These are phyloP conservation scores for Ormyrus nitidulus DNA, from an alignment of 2,888 invertebrate genomes.

Conservation along the genomic window DNA sequence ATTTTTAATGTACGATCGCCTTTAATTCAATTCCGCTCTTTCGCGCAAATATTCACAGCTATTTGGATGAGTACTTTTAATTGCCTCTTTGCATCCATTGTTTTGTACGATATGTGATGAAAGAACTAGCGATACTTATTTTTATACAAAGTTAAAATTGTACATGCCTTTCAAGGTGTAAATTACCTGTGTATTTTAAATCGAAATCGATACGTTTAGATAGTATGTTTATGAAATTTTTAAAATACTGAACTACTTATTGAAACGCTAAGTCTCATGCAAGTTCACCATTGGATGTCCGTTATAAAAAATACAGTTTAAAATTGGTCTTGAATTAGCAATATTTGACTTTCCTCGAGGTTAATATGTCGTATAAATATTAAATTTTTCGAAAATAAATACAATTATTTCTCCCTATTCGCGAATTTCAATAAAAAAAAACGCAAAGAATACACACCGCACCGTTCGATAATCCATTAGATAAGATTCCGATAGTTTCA, in stretches of 20 bases:
- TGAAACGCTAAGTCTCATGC: background rate
- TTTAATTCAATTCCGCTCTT: background rate
- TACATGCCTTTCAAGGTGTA: too few species aligned
- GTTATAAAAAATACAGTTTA: constrained; percentile 2
- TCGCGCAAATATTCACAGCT: constrained; percentile 40
- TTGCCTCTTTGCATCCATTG: too few species aligned
- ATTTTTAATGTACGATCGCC: too few species aligned
- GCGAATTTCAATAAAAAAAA: background rate
- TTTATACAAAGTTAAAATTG: constrained; percentile 15
- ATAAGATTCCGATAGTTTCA: background rate
- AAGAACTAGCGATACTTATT: constrained; percentile 19
- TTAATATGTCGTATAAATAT: too few species aligned
- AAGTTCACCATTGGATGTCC: background rate
- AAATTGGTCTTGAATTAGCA: constrained; percentile 16
- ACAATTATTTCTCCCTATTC: background rate
- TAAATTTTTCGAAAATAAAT: background rate
- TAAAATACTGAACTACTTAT: constrained; percentile 1
- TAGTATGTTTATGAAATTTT: too few species aligned
- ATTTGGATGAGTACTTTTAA: background rate
- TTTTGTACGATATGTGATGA: constrained; percentile 9
- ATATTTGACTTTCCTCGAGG: background rate
- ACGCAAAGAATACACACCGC: constrained; percentile 2
- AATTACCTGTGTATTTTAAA: too few species aligned
- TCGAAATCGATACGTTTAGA: too few species aligned
- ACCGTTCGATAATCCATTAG: background rate